These are phyloP conservation scores for Lysiphlebus fabarum DNA, from an alignment of 1,140 invertebrate genomes.

Conservation along the genomic window DNA sequence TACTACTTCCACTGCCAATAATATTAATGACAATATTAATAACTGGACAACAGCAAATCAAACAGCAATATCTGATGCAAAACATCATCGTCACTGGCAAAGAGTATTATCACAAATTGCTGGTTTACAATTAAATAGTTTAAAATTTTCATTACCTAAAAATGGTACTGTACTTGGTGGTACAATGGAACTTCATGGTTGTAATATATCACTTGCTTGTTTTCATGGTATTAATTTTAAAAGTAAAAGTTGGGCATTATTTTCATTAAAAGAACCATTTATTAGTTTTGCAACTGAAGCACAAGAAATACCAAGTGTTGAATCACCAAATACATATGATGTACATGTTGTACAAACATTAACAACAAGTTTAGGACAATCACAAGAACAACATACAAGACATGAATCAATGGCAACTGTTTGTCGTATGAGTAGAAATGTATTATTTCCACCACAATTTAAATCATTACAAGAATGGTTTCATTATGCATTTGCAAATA, in stretches of 20 bases:
- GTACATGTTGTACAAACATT: constrained; percentile 82
- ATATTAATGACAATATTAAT: too few relatives aligned
- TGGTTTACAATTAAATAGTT: constrained; percentile 71
- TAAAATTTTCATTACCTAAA: constrained; percentile 54
- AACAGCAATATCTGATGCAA: constrained; percentile 59
- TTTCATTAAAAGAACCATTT: constrained; percentile 89
- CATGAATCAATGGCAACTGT: constrained; percentile 89
- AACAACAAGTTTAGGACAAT: constrained; percentile 82
- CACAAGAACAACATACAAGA: constrained; percentile 64
- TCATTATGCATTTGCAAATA: constrained; percentile 90
- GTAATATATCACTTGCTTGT: constrained; percentile 91
- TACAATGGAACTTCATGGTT: constrained; percentile 85
- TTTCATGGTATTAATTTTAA: constrained; percentile 98
- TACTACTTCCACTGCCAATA: too few relatives aligned
- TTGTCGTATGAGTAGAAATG: constrained; percentile 83
- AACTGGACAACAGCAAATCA: constrained; percentile 37
- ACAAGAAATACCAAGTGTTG: constrained; percentile 72
- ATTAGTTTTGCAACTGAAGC: constrained; percentile 95
- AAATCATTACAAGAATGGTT: constrained; percentile 94
- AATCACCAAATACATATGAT: constrained; percentile 56
- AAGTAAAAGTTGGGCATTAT: constrained; percentile 94
- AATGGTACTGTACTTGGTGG: constrained; percentile 86
- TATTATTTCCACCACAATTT: constrained; percentile 93
- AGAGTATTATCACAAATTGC: constrained; percentile 70
- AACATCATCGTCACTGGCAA: constrained; percentile 92